A percentile compares a stretch with the other conserved stretches of the same genome.
Evolutionary conservation across 2,888 invertebrate species (phyloP).

Genomic region (Salpingus planirostris): DNA sequence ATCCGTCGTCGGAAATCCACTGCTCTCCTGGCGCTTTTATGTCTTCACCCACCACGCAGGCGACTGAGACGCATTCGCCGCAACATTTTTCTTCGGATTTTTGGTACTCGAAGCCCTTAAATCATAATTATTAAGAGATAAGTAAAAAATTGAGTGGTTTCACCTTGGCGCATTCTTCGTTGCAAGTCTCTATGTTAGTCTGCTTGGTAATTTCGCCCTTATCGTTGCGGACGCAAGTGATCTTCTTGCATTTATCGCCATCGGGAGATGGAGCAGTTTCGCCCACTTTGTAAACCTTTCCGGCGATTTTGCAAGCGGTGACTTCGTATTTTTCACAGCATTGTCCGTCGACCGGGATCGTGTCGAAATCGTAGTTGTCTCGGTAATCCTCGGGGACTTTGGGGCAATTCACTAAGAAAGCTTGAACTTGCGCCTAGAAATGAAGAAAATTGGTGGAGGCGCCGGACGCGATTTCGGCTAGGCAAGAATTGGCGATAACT

Average conservation of each 20-base stretch:
- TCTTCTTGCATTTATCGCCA: conserved; percentile 47
- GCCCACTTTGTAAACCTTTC: conserved; percentile 43
- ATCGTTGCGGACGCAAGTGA: conserved; percentile 42
- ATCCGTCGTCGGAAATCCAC: conserved; percentile 55
- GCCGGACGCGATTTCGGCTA: neutral
- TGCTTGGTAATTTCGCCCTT: conserved; percentile 45
- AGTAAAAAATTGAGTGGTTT: no score
- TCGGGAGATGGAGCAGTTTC: conserved; percentile 33
- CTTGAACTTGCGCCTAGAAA: conserved; percentile 53
- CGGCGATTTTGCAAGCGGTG: conserved; percentile 47
- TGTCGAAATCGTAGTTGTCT: conserved; percentile 46
- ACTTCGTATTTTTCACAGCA: conserved; percentile 50
- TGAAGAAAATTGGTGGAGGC: conserved; percentile 26
- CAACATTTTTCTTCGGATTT: conserved; percentile 48
- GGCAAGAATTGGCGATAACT: no score
- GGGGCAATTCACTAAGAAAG: conserved; percentile 46
- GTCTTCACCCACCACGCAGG: conserved; percentile 48
- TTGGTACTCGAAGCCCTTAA: conserved; percentile 53
- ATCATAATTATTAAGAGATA: conserved; percentile 6
- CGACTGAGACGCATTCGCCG: conserved; percentile 55
- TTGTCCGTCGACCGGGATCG: conserved; percentile 41
- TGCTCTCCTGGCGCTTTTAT: conserved; percentile 44
- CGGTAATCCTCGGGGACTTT: conserved; percentile 39
- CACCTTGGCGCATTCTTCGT: conserved; percentile 40
- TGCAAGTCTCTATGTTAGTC: conserved; percentile 47